Base-by-base conservation (phyloP, 1,140 invertebrate genomes). In the Caenorhabditis briggsae region DNA sequence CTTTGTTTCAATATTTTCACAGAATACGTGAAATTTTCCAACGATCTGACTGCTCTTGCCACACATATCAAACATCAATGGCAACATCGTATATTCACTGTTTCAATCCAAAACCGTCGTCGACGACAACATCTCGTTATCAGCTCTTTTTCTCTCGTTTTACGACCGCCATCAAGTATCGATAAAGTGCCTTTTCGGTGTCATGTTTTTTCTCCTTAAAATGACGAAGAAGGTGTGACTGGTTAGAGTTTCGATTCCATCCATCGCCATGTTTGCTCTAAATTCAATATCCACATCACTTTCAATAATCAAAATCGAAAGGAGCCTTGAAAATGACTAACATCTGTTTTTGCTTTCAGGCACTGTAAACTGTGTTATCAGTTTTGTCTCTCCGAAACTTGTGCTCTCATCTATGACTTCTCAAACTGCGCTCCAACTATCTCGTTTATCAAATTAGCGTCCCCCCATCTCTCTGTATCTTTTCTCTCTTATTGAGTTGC, bases 31-130 rank as follows among this genome's bases (percentile, higher is more conserved):
- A 78, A 12, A 8, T 70, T 46, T 5, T 20, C 65, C 9, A 25
- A 43, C 3, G 33, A 33, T 33, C 33, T 33, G n/a, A 58, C n/a
- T 61, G 18, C n/a, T 20, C 9, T 61, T 20, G 9, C 20, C 18
- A n/a, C 65, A 78, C 70, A 53, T 78, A 78, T 78, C 70, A 78
- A 78, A 78, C 70, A 78, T 78, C 70, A 78, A 70, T 70, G 23
- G 41, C 64, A 70, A 78, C 70, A 50, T 48, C 46, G 70, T 78
- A 78, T 78, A 78, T 78, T 78, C 70, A 23, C n/a, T 41, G 16
- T 70, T 78, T 50, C 70, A 78, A 78, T 78, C 70, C 70, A 78
- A 5, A 20, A 50, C 53, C 43, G 70, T 78, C n/a, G 41, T 25
- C 14, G 70, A 33, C 33, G 33, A 78, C 70, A 78, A 78, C 70